Conservation (phyloP, 2,113 vertebrate species). For the Hemicordylus capensis region DNA sequence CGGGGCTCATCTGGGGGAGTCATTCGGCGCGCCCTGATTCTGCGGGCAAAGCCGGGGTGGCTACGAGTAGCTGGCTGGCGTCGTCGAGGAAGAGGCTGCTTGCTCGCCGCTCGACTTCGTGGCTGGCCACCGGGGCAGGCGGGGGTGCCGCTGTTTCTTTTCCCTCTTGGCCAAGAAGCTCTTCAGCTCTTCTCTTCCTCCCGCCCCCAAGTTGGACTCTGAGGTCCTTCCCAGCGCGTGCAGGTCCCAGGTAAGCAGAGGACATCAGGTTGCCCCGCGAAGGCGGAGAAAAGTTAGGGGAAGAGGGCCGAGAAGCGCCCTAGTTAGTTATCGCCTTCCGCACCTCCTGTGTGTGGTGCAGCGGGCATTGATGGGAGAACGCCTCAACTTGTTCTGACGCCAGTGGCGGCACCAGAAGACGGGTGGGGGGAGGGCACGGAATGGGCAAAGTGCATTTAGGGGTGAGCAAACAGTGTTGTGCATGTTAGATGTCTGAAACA, state of each 20-base stretch:
- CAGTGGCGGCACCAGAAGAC: too few species aligned
- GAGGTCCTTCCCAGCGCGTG: background rate
- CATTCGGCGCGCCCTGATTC: background rate
- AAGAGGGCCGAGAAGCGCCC: background rate
- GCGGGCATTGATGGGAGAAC: background rate
- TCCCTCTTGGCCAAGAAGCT: background rate
- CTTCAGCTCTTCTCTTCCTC: background rate
- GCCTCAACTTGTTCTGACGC: too few species aligned
- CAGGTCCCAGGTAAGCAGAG: background rate
- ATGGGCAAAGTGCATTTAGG: too few species aligned
- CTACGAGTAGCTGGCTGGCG: background rate
- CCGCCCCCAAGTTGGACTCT: background rate
- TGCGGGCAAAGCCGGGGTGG: background rate
- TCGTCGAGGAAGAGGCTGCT: background rate
- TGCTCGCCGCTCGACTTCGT: background rate
- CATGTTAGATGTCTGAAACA: too few species aligned
- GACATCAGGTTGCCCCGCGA: background rate
- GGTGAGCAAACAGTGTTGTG: too few species aligned
- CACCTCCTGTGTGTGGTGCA: too few species aligned
- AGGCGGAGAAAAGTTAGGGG: background rate
- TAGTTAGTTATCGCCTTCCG: too few species aligned
- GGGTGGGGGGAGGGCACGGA: too few species aligned
- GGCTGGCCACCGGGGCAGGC: background rate
- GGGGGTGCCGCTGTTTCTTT: background rate
- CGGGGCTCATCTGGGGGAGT: slow-evolving; percentile 22